Percentiles rank a stretch among this genome's conserved stretches.
Evolutionary conservation across 2,797 vertebrate genomes (phyloP).

Genomic region (Ceyx erithaca): DNA sequence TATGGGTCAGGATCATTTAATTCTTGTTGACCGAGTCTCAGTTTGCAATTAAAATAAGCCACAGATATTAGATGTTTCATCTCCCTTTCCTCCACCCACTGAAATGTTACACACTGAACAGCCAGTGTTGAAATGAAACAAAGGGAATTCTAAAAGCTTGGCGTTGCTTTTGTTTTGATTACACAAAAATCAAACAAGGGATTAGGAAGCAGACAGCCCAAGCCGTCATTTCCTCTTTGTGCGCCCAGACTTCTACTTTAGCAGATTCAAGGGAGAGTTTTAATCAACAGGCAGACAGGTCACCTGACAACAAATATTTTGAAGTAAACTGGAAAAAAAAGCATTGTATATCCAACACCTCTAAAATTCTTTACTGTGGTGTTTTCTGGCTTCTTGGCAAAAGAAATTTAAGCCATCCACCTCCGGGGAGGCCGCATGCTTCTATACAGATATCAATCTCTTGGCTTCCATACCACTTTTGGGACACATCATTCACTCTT

Average conservation of each 20-base stretch:
- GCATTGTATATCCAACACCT: neutral
- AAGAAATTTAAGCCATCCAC: neutral
- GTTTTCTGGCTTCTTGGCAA: neutral
- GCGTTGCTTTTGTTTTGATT: constrained; percentile 18
- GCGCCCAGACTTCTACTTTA: neutral
- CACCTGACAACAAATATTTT: neutral
- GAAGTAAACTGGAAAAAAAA: neutral
- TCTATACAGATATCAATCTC: neutral
- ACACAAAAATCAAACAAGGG: neutral
- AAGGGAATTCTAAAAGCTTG: neutral
- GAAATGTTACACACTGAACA: neutral
- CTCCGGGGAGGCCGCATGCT: neutral
- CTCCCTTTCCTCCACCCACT: neutral
- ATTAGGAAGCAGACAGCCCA: constrained; percentile 42
- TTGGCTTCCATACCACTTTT: neutral
- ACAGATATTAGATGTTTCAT: neutral
- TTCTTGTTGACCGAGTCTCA: neutral
- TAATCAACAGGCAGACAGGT: neutral
- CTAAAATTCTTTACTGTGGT: neutral
- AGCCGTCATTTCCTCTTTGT: constrained; percentile 9
- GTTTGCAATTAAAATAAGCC: neutral
- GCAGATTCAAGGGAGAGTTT: neutral
- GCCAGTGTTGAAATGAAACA: neutral
- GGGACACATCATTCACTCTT: neutral
- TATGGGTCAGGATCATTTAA: neutral